Evolutionary conservation across 2,113 vertebrate genomes (phyloP).

Genomic region (Stigmatopora argus): DNA sequence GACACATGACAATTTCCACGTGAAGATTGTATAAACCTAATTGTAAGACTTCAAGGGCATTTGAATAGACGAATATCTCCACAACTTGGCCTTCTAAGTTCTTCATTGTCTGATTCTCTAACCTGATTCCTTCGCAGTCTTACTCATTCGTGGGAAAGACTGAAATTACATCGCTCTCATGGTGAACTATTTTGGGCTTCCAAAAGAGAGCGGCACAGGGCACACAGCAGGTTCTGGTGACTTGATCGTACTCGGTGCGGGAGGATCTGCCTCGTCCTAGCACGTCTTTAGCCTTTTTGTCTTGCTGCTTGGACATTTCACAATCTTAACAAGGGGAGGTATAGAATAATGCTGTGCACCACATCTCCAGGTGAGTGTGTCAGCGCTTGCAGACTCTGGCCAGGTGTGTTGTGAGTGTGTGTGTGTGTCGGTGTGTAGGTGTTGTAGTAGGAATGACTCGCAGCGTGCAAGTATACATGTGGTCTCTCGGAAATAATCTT

Average conservation of each 20-base stretch:
- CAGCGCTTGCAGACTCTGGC: conserved; percentile 34
- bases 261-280: conserved; percentile 54
- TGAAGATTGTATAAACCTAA: not conserved
- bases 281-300: conserved; percentile 41
- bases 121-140: conserved; percentile 56
- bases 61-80: not conserved
- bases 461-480: conserved; percentile 23
- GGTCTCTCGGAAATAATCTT: conserved; percentile 6
- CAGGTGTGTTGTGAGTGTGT: conserved; percentile 42
- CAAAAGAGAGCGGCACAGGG: conserved; percentile 65
- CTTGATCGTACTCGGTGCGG: conserved; percentile 54
- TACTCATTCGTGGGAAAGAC: conserved; percentile 73
- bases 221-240: conserved; percentile 66
- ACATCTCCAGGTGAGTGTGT: conserved; percentile 70
- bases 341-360: conserved; percentile 70
- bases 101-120: conserved; percentile 56
- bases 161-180: conserved; percentile 78
- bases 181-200: conserved; percentile 75
- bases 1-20: not conserved
- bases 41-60: not conserved
- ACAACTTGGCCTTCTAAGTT: conserved; percentile 27
- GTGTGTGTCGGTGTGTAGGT: not conserved
- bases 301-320: conserved; percentile 42
- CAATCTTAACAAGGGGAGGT: conserved; percentile 50
- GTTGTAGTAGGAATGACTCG: conserved; percentile 26